Percentiles rank a stretch among this genome's conserved stretches.
Conservation (phyloP, 53 echinoderm and acorn worm species). For the Echinarachnius parma region DNA sequence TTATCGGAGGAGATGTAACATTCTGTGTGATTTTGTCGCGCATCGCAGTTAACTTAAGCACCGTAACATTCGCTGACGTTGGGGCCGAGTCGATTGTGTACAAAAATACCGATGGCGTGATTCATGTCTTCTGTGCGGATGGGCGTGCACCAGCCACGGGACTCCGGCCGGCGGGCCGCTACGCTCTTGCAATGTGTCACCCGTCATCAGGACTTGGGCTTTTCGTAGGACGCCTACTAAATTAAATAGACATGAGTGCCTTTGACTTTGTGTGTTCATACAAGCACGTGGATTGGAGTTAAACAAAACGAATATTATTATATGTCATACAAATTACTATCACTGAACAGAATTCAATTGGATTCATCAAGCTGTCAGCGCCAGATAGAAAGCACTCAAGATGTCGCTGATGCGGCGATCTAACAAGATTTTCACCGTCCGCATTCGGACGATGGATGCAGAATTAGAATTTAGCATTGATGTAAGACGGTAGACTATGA, state of each 20-base stretch:
- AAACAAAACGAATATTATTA: no score
- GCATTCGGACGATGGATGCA: conserved; percentile 93
- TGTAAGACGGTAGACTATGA: conserved; percentile 62
- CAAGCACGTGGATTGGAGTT: not conserved
- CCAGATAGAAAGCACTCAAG: not conserved
- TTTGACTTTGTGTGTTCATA: no score
- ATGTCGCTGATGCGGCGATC: conserved; percentile 89
- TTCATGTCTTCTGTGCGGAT: conserved; percentile 14
- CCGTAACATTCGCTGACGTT: no score
- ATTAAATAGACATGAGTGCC: no score
- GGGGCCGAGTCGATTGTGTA: no score
- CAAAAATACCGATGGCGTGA: conserved; percentile 33
- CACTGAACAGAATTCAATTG: not conserved
- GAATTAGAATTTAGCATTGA: conserved; percentile 96
- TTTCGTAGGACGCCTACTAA: no score
- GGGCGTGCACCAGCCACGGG: conserved; percentile 24
- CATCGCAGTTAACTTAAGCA: no score
- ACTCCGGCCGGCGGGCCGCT: not conserved
- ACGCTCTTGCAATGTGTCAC: not conserved
- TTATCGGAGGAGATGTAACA: not conserved
- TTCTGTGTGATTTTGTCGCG: not conserved
- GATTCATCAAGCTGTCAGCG: not conserved
- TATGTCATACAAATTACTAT: no score
- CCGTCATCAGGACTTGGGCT: no score
- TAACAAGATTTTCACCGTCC: conserved; percentile 76